phyloP scores from a whole-genome alignment of 1,140 invertebrate genomes.

The Prorops nasuta region DNA sequence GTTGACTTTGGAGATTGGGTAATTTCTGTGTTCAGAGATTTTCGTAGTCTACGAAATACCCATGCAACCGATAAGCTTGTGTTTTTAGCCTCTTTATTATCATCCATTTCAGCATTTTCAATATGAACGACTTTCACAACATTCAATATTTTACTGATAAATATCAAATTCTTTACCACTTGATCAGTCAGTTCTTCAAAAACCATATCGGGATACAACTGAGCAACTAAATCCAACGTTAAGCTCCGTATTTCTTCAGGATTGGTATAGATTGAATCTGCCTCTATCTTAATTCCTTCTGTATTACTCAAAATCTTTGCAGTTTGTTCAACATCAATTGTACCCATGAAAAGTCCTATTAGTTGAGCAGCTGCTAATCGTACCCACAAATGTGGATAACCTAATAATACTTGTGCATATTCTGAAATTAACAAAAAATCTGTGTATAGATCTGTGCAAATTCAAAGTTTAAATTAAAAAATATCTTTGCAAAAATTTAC shows the following conservation, averaged over 20 bases:
- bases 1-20: constrained; percentile 59
- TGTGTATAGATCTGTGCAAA: constrained; percentile 1
- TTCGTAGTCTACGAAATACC: constrained; percentile 68
- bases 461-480: constrained; percentile 7
- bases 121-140: constrained; percentile 41
- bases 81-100: constrained; percentile 40
- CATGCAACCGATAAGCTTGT: constrained; percentile 60
- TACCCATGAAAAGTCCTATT: constrained; percentile 68
- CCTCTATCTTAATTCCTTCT: constrained; percentile 58
- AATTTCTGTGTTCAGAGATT: constrained; percentile 72
- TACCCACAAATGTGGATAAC: constrained; percentile 72
- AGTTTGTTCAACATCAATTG: constrained; percentile 64
- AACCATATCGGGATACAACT: constrained; percentile 64
- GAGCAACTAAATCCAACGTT: constrained; percentile 70
- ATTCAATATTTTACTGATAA: constrained; percentile 64
- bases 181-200: constrained; percentile 65
- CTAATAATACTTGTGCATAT: constrained; percentile 56
- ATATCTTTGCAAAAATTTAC: constrained; percentile 1
- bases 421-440: constrained; percentile 30
- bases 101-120: constrained; percentile 36
- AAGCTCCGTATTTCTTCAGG: constrained; percentile 66
- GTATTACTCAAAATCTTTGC: constrained; percentile 47
- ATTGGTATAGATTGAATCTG: constrained; percentile 60
- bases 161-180: constrained; percentile 73
- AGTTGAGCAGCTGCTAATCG: constrained; percentile 73